Evolutionary conservation across 2,888 invertebrate species (phyloP).

Genomic region (Caenorhabditis doughertyi): DNA sequence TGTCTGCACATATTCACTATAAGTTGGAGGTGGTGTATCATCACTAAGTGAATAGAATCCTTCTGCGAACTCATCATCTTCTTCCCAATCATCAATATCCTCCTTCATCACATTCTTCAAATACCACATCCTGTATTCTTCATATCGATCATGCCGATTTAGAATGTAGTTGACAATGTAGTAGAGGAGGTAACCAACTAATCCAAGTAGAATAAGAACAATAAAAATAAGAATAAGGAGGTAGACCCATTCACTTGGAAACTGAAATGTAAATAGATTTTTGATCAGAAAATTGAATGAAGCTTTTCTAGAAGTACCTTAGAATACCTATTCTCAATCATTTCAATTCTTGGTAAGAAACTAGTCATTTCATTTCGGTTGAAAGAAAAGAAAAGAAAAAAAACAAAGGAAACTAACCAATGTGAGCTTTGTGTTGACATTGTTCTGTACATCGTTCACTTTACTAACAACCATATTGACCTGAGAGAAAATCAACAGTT

Average conservation of each 20-base stretch:
- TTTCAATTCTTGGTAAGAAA: no score
- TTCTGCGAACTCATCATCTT: conserved; percentile 54
- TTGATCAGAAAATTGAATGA: background rate
- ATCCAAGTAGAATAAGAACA: conserved; percentile 47
- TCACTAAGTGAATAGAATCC: conserved; percentile 55
- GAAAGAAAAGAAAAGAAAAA: background rate
- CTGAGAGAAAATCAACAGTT: conserved; percentile 35
- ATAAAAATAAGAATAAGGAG: conserved; percentile 59
- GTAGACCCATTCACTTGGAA: conserved; percentile 68
- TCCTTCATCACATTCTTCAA: conserved; percentile 58
- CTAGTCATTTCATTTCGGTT: background rate
- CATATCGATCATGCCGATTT: conserved; percentile 51
- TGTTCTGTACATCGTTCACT: conserved; percentile 51
- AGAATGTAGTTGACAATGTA: conserved; percentile 50
- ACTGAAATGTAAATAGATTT: conserved; percentile 23
- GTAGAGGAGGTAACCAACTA: conserved; percentile 61
- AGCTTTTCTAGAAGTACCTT: background rate
- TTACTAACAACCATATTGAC: conserved; percentile 46
- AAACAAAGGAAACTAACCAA: conserved; percentile 22
- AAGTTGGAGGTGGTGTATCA: conserved; percentile 70
- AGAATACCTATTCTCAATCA: background rate
- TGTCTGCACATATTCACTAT: conserved; percentile 68
- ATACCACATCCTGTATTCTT: conserved; percentile 64
- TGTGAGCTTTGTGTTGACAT: conserved; percentile 41
- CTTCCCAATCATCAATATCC: conserved; percentile 50